Evolutionary conservation across 2,113 vertebrate species (phyloP).

Genomic region (Perca flavescens): DNA sequence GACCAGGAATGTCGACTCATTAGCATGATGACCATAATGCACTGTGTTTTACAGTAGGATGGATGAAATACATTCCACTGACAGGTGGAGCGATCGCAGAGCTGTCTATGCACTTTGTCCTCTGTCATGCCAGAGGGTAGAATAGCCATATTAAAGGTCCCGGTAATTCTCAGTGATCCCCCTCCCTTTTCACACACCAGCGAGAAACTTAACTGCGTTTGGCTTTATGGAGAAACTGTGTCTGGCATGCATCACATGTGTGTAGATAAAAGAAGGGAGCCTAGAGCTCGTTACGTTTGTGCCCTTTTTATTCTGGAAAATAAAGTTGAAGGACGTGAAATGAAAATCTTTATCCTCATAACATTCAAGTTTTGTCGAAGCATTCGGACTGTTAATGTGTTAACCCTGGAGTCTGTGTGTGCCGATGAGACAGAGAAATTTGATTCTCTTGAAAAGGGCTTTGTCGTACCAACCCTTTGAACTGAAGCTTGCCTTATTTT

Average conservation of each 20-base stretch:
- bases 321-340: constrained; percentile 71
- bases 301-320: constrained; percentile 24
- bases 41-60: constrained; percentile 76
- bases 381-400: constrained; percentile 42
- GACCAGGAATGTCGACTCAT: constrained; percentile 77
- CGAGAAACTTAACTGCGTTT: constrained; percentile 73
- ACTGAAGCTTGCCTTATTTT: constrained; percentile 72
- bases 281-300: constrained; percentile 26
- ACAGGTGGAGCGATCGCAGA: constrained; percentile 75
- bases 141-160: constrained; percentile 88
- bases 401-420: constrained; percentile 28
- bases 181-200: constrained; percentile 80
- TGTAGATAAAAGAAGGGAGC: constrained; percentile 29
- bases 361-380: constrained; percentile 32
- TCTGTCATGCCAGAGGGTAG: constrained; percentile 82
- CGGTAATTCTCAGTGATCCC: constrained; percentile 78
- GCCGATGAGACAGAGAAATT: constrained; percentile 25
- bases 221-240: constrained; percentile 63
- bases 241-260: constrained; percentile 61
- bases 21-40: constrained; percentile 72
- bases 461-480: constrained; percentile 61
- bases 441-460: constrained; percentile 72
- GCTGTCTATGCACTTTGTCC: constrained; percentile 88
- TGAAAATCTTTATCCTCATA: constrained; percentile 47
- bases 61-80: constrained; percentile 74